A percentile compares a stretch with the other conserved stretches of the same genome.
Evolutionary conservation across 1,140 invertebrate species (phyloP).

Genomic region (Zaprionus kolodkinae): DNA sequence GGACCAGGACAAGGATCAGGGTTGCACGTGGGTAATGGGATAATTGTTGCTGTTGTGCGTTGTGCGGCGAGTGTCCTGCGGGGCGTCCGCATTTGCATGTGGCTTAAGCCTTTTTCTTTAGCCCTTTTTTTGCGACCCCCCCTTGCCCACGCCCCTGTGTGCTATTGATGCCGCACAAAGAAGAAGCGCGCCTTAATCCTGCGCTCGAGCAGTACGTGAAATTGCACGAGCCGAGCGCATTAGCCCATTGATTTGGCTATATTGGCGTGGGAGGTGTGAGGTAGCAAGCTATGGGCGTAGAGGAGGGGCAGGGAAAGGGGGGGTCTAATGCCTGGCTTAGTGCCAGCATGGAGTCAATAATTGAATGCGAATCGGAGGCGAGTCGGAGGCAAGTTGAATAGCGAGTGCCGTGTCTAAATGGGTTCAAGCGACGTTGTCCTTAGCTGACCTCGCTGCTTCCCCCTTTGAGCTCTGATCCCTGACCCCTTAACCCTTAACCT

Average conservation of each 20-base stretch:
- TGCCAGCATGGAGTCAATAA: constrained; percentile 81
- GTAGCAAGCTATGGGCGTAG: neutral
- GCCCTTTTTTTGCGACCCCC: neutral
- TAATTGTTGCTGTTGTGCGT: constrained; percentile 71
- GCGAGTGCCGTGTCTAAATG: constrained; percentile 27
- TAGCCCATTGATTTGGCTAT: constrained; percentile 78
- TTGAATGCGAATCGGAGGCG: constrained; percentile 53
- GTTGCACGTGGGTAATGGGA: constrained; percentile 70
- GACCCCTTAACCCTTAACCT: neutral
- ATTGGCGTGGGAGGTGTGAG: constrained; percentile 12
- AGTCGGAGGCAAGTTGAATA: constrained; percentile 14
- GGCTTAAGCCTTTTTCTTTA: constrained; percentile 29
- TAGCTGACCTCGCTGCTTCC: constrained; percentile 25
- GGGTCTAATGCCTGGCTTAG: constrained; percentile 64
- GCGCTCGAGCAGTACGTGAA: constrained; percentile 59
- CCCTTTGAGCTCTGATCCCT: neutral
- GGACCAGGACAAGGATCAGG: constrained; percentile 24
- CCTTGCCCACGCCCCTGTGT: neutral
- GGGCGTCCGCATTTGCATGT: constrained; percentile 52
- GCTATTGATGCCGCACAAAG: constrained; percentile 29
- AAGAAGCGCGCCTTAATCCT: constrained; percentile 54
- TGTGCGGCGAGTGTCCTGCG: constrained; percentile 42
- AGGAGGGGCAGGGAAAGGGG: neutral
- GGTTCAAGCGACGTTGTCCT: constrained; percentile 53
- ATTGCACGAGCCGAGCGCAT: constrained; percentile 74